Evolutionary conservation across 2,113 vertebrate genomes (phyloP).

Genomic region (Cololabis saira): DNA sequence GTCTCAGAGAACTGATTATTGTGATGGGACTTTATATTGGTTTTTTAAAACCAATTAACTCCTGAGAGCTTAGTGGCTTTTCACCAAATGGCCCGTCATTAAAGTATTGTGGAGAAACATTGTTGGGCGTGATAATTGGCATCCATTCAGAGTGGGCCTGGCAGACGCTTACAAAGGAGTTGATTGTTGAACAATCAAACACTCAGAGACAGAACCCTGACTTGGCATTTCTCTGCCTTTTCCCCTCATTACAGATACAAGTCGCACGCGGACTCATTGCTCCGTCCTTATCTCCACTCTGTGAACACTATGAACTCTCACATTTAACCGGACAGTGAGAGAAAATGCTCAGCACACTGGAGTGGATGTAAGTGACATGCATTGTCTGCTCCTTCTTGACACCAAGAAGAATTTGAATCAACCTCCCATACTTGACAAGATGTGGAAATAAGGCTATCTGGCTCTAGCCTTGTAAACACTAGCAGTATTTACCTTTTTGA

Average conservation of each 20-base stretch:
- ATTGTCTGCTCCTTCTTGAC: constrained; percentile 43
- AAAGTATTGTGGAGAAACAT: constrained; percentile 80
- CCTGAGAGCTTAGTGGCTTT: constrained; percentile 78
- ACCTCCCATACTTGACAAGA: constrained; percentile 31
- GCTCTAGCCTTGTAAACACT: constrained; percentile 25
- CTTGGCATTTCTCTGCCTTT: constrained; percentile 70
- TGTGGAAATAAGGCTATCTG: constrained; percentile 10
- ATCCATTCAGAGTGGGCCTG: constrained; percentile 72
- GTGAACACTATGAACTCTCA: constrained; percentile 27
- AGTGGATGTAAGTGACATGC: constrained; percentile 14
- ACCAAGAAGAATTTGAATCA: constrained; percentile 28
- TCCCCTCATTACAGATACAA: constrained; percentile 39
- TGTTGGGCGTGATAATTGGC: constrained; percentile 77
- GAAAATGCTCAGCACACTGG: constrained; percentile 39
- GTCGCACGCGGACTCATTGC: constrained; percentile 43
- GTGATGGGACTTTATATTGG: constrained; percentile 79
- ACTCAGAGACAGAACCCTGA: constrained; percentile 69
- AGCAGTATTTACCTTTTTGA: constrained; percentile 39
- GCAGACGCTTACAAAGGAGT: constrained; percentile 67
- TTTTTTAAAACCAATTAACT: constrained; percentile 85
- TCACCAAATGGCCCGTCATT: constrained; percentile 75
- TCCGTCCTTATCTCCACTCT: constrained; percentile 62
- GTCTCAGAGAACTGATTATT: constrained; percentile 77
- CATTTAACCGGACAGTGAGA: constrained; percentile 44
- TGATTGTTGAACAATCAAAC: constrained; percentile 74